Evolutionary conservation across 2,797 vertebrate genomes (phyloP), one percentile per base, ranked within the genome.

Genomic region (Vireo griseus): DNA sequence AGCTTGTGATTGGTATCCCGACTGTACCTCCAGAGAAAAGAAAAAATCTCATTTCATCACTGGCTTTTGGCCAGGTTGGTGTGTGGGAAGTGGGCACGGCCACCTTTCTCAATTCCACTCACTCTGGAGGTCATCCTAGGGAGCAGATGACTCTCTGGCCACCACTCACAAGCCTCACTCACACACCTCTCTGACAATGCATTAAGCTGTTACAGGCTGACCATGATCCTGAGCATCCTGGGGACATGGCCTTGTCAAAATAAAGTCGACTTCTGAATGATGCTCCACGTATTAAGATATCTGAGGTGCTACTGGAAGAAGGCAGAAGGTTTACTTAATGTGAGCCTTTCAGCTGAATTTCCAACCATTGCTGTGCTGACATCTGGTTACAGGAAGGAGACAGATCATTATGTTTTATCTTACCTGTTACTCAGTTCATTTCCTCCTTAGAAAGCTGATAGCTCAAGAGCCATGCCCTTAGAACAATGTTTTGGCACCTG

Each of bases 351-450:
- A 77, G 42, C 51, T 40, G 69, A 72, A 47, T 63, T 86, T 75
- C 40, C 37, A 88, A 40, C 57, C 14, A 58, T 16, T 84, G 40
- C 26, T 25, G n/a, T 22, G 10, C 26, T 89, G 45, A 48, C 4
- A 31, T 45, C 11, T 3, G 2, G 19, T 63, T 63, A 86, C 80
- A 90, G 37, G 19, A 87, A 82, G 75, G 24, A 88, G 12, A 33
- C 6, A 92, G 61, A 93, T 62, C 2, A 62, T 73, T 78, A 69
- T 37, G 88, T 76, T 88, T 90, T 14, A 18, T 79, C 71, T 82
- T 35, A 35, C 17, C 33, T 88, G 51, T 58, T 80, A 76, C 62
- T 93, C 55, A 52, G 29, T 73, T 4, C 9, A 57, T 33, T 82
- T 90, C 25, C 37, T 67, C 26, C 29, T 77, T 29, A 52, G 55